Base-by-base conservation (phyloP, 1,140 invertebrate species). In the Drosophila persimilis region DNA sequence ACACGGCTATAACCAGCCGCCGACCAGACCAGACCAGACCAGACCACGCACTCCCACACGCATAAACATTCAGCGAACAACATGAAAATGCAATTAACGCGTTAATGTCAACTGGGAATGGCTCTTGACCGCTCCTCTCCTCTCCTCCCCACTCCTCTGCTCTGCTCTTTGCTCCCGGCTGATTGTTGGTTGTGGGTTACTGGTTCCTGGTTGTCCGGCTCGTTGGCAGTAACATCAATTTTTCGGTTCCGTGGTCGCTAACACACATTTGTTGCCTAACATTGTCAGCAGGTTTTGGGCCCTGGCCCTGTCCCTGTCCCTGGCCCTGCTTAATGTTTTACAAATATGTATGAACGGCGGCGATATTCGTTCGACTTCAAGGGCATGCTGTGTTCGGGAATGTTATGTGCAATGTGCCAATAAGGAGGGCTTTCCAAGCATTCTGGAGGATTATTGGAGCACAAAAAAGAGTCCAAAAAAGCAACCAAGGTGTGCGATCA, bases 1-100 rank as follows among this genome's bases (percentile, higher is more conserved):
- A 56, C 7, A 69, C 26, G 1, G 29, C 31, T 60, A 55, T 55
- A 47, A 35, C 54, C 41, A 67, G 52, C 46, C 15, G 57, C 41
- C 26, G 20, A 24, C 31, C 31, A 20, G 20, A 20, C 20, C 20
- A 20, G 20, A 20, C 20, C 20, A 20, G 20, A 2, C 20, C 20
- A 20, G 5, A 73, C 69, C 24, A 31, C 45, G 47, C 47, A 47
- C 53, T 57, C 60, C 53, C 71, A 72, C 52, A 73, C 45, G 62
- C 70, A 73, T 55, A 56, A 64, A 47, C 47, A 53, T 47, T 47
- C 43, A 17, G 57, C 51, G 50, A 58, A 79, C 71, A 88, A 88
- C 83, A 88, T 88, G 83, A 83, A 88, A 88, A 83, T 83, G 84
- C 83, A 88, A 88, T 88, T 88, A 88, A 83, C 79, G 78, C 75